Evolutionary conservation across 2,797 vertebrate genomes (phyloP).

Genomic region (Danio choprae): DNA sequence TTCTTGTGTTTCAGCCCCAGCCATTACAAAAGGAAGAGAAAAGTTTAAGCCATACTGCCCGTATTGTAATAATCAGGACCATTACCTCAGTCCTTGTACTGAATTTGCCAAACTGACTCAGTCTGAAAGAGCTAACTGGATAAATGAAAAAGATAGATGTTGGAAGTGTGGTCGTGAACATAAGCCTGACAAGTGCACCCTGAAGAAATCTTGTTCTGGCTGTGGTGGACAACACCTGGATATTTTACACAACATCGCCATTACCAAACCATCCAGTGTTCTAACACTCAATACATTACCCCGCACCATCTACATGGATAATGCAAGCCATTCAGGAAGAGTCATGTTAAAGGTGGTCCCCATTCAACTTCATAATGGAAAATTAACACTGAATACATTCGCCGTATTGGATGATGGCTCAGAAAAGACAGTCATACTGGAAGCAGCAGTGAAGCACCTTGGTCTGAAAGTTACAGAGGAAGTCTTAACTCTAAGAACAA

Average conservation of each 20-base stretch:
- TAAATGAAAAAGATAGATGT: constrained; percentile 33
- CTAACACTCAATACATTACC: constrained; percentile 14
- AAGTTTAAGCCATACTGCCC: constrained; percentile 29
- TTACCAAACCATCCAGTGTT: not conserved
- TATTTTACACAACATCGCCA: constrained; percentile 17
- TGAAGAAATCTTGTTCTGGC: constrained; percentile 32
- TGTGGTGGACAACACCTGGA: constrained; percentile 34
- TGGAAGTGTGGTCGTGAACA: constrained; percentile 42
- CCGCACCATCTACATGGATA: constrained; percentile 5
- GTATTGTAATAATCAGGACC: constrained; percentile 27
- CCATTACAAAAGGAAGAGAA: not conserved
- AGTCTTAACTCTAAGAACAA: constrained; percentile 19
- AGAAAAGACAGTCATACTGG: constrained; percentile 30
- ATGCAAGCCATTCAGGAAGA: not conserved
- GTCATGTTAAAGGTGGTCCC: constrained; percentile 40
- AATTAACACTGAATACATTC: constrained; percentile 17
- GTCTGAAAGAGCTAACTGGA: not conserved
- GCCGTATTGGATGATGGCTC: too few relatives aligned
- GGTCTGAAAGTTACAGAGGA: constrained; percentile 2
- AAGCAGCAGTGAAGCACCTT: constrained; percentile 4
- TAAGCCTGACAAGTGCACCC: constrained; percentile 28
- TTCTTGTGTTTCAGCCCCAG: not conserved
- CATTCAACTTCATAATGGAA: not conserved
- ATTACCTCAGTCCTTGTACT: constrained; percentile 33
- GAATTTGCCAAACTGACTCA: constrained; percentile 25